Evolutionary conservation across 2,797 vertebrate species (phyloP).

Genomic region (Linurgus olivaceus): DNA sequence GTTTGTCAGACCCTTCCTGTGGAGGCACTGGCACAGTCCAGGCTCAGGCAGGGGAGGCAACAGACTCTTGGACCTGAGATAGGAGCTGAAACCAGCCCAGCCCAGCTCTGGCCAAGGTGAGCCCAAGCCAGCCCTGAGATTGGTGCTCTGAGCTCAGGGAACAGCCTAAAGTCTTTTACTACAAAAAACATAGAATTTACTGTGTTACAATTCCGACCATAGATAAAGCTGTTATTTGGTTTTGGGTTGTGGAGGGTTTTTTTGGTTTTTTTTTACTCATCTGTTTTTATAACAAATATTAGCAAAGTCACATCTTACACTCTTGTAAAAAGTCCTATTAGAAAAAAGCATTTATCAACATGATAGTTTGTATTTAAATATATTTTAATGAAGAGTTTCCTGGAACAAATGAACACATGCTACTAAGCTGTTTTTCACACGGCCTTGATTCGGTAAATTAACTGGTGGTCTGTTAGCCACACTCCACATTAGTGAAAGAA

Average conservation of each 20-base stretch:
- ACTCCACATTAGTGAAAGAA: background rate
- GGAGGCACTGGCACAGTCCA: background rate
- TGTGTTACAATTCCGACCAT: background rate
- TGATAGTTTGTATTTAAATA: background rate
- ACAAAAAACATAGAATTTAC: background rate
- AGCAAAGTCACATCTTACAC: background rate
- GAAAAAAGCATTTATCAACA: background rate
- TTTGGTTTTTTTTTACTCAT: background rate
- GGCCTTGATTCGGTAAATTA: background rate
- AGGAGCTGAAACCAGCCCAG: background rate
- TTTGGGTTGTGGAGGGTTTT: background rate
- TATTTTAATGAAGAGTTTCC: background rate
- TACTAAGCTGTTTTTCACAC: background rate
- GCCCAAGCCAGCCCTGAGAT: background rate
- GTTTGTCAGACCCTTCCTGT: background rate
- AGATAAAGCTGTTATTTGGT: background rate
- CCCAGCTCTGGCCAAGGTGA: rapidly evolving
- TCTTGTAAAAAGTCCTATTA: background rate
- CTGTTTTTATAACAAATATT: background rate
- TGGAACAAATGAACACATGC: background rate
- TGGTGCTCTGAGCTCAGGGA: background rate
- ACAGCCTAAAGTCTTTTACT: background rate
- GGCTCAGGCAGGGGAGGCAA: background rate
- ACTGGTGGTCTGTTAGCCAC: background rate
- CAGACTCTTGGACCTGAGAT: rapidly evolving